Evolutionary conservation across 2,888 invertebrate genomes (phyloP), one percentile per base, ranked within the genome.

Genomic region (Epirrhoe alternata): DNA sequence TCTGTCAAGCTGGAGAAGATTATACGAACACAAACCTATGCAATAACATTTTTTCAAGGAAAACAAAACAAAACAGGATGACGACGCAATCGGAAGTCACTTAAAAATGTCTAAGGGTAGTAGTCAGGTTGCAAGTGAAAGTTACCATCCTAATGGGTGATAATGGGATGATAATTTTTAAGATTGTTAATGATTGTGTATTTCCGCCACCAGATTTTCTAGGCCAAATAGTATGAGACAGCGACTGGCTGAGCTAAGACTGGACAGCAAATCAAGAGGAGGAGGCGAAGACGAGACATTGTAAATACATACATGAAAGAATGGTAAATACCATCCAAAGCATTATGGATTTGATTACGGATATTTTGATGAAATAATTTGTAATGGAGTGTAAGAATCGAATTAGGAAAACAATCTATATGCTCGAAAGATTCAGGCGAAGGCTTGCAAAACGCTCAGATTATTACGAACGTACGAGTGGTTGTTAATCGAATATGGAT

Each of bases 211-310:
- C 56, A 16, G 63, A 57, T 61, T 64, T 70, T 69, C 49, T 81
- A 91, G 92, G 74, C 91, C 90, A 72, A 92, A 89, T 76, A 92
- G 92, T 72, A 90, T 90, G 71, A 82, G 87, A 51, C 92, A 92
- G 76, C 85, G 90, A 73, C 77, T 92, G 69, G 92, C 91, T 56
- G 92, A 92, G 70, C 74, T 92, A 64, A 84, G 90, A 73, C 78
- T 90, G 70, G 91, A 92, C 76, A 90, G 87, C 82, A 92, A 90
- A 69, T 90, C 91, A 5, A 82, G 91, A 70, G 89, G 91, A 4
- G 89, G 91, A 57, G 91, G 90, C 56, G 89, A 89, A 45, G 90
- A 91, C 51, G 89, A 88, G 66, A 85, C 85, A 2, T 74, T 85
- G 74, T 87, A 86, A 86, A 65, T 12, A 50, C 24, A 31, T 3